Evolutionary conservation across 2,888 invertebrate genomes (phyloP).

Genomic region (Apocheima hispidaria): DNA sequence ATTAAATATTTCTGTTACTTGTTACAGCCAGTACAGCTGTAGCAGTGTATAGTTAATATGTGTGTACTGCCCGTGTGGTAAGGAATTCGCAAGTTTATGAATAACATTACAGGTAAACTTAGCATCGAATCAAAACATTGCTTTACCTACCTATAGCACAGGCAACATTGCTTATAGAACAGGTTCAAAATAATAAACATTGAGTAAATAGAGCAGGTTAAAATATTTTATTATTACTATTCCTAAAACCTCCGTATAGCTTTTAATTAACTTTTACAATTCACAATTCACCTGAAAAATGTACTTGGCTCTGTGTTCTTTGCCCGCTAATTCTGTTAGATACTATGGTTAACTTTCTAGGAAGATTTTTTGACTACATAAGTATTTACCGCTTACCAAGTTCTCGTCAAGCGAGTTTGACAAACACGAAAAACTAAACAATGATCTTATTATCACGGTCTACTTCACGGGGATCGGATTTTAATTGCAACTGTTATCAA

Average conservation of each 20-base stretch:
- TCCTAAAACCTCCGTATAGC: no score
- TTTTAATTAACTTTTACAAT: no score
- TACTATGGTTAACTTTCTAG: conserved; percentile 1
- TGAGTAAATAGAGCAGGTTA: no score
- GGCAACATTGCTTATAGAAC: no score
- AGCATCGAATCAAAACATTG: neutral
- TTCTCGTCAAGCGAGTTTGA: conserved; percentile 14
- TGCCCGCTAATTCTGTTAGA: neutral
- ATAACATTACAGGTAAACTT: neutral
- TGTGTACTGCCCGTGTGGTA: neutral
- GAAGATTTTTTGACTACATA: conserved; percentile 11
- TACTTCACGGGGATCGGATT: conserved; percentile 17
- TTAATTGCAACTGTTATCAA: conserved; percentile 25
- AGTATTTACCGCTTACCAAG: conserved; percentile 19
- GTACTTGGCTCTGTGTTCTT: neutral
- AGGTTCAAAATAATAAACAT: no score
- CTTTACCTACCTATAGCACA: neutral
- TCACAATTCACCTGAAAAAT: neutral
- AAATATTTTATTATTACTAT: no score
- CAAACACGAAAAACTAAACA: conserved; percentile 13
- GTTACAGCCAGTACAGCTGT: conserved; percentile 32
- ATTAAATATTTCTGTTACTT: conserved; percentile 47
- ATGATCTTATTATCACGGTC: conserved; percentile 23
- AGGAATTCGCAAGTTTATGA: no score
- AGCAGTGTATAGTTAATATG: neutral